Base-by-base conservation (phyloP, 2,888 invertebrate genomes). In the Watsonalla cultraria region DNA sequence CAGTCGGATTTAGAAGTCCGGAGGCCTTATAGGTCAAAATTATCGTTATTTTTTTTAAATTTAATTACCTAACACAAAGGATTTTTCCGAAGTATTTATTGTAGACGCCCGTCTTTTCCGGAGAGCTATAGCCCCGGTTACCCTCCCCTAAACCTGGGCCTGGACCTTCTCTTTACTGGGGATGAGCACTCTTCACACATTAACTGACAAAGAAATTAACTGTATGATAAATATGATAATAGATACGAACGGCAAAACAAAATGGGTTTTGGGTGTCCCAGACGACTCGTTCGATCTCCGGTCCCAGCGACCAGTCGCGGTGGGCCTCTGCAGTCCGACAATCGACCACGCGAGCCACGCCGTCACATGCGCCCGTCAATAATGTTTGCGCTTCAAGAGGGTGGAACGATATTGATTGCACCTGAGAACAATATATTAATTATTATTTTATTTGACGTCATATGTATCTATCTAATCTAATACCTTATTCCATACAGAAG, bases 331-430 rank as follows among this genome's bases (percentile, higher is more conserved):
- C 76, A 14, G 77, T 42, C 62, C 96, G 93, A 75, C 97, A 97
- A 87, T 98, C 98, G 66, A 95, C 94, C 37, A 98, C 91, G 70
- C 95, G 93, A 0, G 94, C 96, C 51, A 85, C 83, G 13, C 95
- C 95, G 88, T 98, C 98, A 80, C 96, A 96, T 62, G 95, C 93
- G 37, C 98, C 98, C 8, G 95, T 93, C 6, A 98, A 86, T 39
- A 99, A 85, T 45, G 94, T 94, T 77, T 97, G 96, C 0, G 95
- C 93, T 79, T 98, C 97, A 39, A 92, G 89, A 6, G 95, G 94
- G 88, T 97, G 97, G 94, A 97, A 98, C 60, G 94, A 90, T 6
- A 98, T 73, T 0, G 95, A 92, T 76, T 98, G 97, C 0, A 98
- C 92, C 91, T 91, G 70, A 49, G 34, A 24, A 45, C 52, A 35